phyloP scores from a whole-genome alignment of 1,140 invertebrate species.

The Littorina saxatilis region DNA sequence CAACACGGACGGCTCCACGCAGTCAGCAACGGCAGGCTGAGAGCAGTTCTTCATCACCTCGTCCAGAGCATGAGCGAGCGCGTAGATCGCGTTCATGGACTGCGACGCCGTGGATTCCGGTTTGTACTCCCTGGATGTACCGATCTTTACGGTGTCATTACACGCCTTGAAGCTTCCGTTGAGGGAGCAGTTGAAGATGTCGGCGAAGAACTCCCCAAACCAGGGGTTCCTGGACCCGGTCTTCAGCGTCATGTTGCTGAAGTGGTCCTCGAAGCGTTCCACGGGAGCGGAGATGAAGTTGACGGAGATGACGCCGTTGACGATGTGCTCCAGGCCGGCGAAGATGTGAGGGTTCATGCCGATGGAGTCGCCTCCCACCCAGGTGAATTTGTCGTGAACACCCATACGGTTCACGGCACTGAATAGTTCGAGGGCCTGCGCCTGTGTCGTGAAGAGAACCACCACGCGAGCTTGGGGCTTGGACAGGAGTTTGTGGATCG shows the following conservation, averaged over 20 bases:
- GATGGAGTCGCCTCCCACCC: constrained; percentile 86
- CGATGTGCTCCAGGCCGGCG: constrained; percentile 82
- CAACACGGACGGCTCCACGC: background rate
- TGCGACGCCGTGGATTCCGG: constrained; percentile 90
- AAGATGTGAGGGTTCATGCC: constrained; percentile 83
- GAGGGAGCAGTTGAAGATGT: constrained; percentile 29
- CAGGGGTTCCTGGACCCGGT: constrained; percentile 47
- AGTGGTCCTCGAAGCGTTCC: constrained; percentile 54
- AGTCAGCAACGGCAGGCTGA: background rate
- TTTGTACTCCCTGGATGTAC: constrained; percentile 72
- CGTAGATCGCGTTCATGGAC: constrained; percentile 89
- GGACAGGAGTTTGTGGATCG: constrained; percentile 23
- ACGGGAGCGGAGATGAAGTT: constrained; percentile 76
- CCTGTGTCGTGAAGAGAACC: constrained; percentile 82
- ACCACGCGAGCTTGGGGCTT: constrained; percentile 77
- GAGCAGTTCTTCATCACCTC: constrained; percentile 32
- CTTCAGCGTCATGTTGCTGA: constrained; percentile 40
- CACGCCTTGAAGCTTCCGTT: background rate
- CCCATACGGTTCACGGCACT: constrained; percentile 72
- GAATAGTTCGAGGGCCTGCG: constrained; percentile 80
- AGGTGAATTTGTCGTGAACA: constrained; percentile 77
- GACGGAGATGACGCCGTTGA: constrained; percentile 84
- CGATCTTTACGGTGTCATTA: background rate
- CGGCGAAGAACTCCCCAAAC: constrained; percentile 48
- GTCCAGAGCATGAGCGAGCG: constrained; percentile 86